Evolutionary conservation across 2,888 invertebrate species (phyloP), one percentile per base, ranked within the genome.

Genomic region (Rutpela maculata): DNA sequence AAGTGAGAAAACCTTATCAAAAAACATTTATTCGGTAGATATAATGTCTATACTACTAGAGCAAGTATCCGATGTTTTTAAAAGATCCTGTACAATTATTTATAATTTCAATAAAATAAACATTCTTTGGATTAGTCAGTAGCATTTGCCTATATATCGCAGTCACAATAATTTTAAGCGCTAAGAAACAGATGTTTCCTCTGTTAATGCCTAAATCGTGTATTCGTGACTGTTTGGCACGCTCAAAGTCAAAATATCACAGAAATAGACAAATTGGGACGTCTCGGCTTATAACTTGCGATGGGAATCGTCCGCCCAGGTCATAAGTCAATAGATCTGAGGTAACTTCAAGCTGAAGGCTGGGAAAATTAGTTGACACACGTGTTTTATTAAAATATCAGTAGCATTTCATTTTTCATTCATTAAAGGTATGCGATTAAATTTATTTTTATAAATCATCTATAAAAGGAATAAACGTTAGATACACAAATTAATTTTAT

Each of bases 261-360:
- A 75, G 84, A 85, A 85, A 85, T 85, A 85, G 84, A 85, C 84
- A 85, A 85, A 85, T 85, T 85, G 81, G 80, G 75, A 66, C 66
- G 83, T 69, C 78, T 69, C 70, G 74, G 66, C 77, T 75, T 76
- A 70, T 80, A 72, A 79, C 74, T 75, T 75, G 75, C 50, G 69
- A 69, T 56, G 50, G 62, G 19, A 68, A 43, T 65, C 66, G n/a
- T 70, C 77, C 78, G 77, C 80, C 80, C 80, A 71, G 74, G 77
- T 76, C 76, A 74, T 78, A 78, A 77, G 77, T 80, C 78, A 78
- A 78, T 74, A 74, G 59, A 73, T 75, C 68, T 10, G 56, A n/a
- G 50, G 68, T 60, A 19, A 62, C 43, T 60, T n/a, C 9, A 5
- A 55, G 15, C 35, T 11, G 50, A 50, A 7, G 15, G n/a, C 50